These are phyloP conservation scores for Machimus atricapillus DNA, from an alignment of 2,888 invertebrate species.

Conservation along the genomic window DNA sequence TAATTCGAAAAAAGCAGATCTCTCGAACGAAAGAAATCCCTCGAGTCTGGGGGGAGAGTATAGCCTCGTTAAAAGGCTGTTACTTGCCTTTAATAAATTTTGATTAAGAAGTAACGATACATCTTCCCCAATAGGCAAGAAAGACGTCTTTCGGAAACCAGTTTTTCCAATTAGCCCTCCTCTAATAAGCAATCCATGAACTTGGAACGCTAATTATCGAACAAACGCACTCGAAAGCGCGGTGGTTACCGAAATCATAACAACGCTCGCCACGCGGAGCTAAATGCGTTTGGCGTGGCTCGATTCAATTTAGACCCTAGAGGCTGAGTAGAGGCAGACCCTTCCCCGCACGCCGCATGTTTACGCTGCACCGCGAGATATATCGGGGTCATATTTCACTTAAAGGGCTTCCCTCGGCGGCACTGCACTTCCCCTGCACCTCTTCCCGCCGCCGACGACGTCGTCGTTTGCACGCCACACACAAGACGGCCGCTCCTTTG, in stretches of 20 bases:
- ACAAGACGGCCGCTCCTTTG: background rate
- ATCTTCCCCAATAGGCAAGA: background rate
- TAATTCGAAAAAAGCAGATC: background rate
- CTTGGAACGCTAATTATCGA: conserved; percentile 13
- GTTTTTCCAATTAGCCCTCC: conserved; percentile 14
- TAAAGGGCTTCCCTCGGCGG: conserved; percentile 55
- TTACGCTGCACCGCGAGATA: conserved; percentile 5
- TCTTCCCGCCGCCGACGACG: background rate
- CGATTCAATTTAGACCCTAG: conserved; percentile 13
- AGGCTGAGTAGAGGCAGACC: background rate
- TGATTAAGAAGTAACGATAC: background rate
- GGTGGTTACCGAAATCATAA: conserved; percentile 21
- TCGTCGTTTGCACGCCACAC: background rate
- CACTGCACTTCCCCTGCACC: background rate
- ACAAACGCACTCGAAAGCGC: background rate
- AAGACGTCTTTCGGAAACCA: background rate
- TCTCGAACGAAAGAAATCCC: background rate
- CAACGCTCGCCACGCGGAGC: background rate
- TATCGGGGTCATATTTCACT: conserved; percentile 61
- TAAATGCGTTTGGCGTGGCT: conserved; percentile 1
- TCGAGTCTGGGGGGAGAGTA: background rate
- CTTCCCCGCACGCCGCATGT: background rate
- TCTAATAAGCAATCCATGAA: conserved; percentile 10
- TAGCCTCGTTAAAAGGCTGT: background rate
- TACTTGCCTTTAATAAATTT: background rate